Base-by-base conservation (phyloP, 2,888 invertebrate species). In the Cerastis leucographa region DNA sequence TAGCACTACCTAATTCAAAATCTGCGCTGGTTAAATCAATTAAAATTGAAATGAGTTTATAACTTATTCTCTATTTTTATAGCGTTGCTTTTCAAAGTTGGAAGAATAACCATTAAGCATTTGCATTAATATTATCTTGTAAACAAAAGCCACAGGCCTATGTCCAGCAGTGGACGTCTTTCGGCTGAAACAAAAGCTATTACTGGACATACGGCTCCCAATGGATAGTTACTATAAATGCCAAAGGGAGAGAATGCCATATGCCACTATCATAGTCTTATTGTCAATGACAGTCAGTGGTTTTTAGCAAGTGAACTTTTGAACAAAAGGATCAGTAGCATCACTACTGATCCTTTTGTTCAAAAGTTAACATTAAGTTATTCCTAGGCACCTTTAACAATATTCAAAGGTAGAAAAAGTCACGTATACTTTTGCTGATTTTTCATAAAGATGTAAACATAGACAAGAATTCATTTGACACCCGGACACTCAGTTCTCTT, bases 1-100 rank as follows among this genome's bases (percentile, higher is more conserved):
- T 67, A 78, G 29, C n/a, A 44, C 54, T 17, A n/a, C 46, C 25
- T 61, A 46, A 42, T 74, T 69, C 19, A 46, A 62, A 72, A 71
- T 44, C 14, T 19, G 19, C 17, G 44, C 70, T 64, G 1, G 2
- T 54, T 25, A 35, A 64, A 29, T 35, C 7, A 35, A 25, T 35
- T n/a, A 22, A 44, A 51, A 44, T 17, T 6, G 8, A 35, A 67
- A 46, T 6, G 2, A 17, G 12, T n/a, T 64, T 19, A 29, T 35
- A 29, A 35, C 35, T n/a, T 19, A 9, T 61, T 42, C 8, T 17
- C 2, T n/a, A 22, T 40, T 62, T 59, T 62, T 7, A 40, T 7
- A 35, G 5, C 22, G 22, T 40, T 35, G 22, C 22, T 40, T 22
- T 12, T 2, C 11, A 62, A 62, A 22, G 1, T 22, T 11, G 22